These are phyloP conservation scores for Athalia rosae DNA, from an alignment of 2,888 invertebrate genomes.

Conservation along the genomic window DNA sequence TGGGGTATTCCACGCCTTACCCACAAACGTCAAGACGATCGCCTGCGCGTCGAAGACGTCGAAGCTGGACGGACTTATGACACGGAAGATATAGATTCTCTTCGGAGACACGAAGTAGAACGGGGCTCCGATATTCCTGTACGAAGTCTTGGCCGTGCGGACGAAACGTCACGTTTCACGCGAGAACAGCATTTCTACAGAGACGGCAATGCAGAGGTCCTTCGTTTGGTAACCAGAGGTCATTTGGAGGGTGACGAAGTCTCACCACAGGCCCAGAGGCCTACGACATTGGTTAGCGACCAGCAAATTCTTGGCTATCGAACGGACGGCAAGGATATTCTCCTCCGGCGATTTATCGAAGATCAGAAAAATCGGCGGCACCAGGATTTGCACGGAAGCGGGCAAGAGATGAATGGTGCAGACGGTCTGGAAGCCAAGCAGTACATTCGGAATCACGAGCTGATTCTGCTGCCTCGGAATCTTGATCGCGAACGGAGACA, in stretches of 20 bases:
- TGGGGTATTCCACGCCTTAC: slow-evolving; percentile 49
- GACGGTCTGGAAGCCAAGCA: slow-evolving; percentile 63
- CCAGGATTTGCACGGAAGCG: slow-evolving; percentile 56
- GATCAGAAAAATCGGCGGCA: slow-evolving; percentile 77
- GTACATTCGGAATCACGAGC: slow-evolving; percentile 55
- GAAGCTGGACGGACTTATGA: slow-evolving; percentile 71
- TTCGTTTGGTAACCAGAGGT: slow-evolving; percentile 85
- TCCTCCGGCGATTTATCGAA: slow-evolving; percentile 89
- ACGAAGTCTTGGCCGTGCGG: slow-evolving; percentile 67
- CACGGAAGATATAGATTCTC: slow-evolving; percentile 83
- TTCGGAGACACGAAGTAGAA: slow-evolving; percentile 85
- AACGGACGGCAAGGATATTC: slow-evolving; percentile 88
- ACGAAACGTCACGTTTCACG: slow-evolving; percentile 73
- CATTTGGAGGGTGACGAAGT: slow-evolving; percentile 81
- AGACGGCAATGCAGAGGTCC: slow-evolving; percentile 90
- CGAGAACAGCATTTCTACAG: slow-evolving; percentile 87
- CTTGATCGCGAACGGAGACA: slow-evolving; percentile 61
- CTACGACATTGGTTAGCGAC: slow-evolving; percentile 76
- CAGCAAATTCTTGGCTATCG: slow-evolving; percentile 79
- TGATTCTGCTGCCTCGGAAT: slow-evolving; percentile 64
- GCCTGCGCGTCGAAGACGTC: slow-evolving; percentile 78
- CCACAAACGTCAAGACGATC: slow-evolving; percentile 73
- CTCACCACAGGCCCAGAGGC: slow-evolving; percentile 74
- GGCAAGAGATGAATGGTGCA: slow-evolving; percentile 52
- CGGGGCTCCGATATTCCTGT: slow-evolving; percentile 81